These are phyloP conservation scores for Diogma glabrata DNA, from an alignment of 2,888 invertebrate species.

Conservation along the genomic window DNA sequence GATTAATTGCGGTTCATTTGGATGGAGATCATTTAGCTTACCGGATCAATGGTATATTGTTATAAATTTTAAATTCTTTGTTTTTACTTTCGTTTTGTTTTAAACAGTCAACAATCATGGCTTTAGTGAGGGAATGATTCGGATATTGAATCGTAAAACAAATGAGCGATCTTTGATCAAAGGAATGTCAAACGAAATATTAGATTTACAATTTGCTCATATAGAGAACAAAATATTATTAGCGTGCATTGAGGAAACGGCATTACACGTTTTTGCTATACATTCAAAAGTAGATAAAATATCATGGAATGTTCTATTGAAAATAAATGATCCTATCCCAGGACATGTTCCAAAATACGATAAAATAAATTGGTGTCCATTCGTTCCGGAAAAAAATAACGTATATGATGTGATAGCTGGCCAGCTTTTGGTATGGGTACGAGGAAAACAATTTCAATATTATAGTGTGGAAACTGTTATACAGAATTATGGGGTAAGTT, in stretches of 20 bases:
- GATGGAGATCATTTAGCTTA: conserved; percentile 81
- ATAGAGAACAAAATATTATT: conserved; percentile 64
- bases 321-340: conserved; percentile 36
- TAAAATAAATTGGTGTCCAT: conserved; percentile 89
- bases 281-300: conserved; percentile 47
- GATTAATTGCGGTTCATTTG: conserved; percentile 77
- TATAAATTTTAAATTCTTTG: not conserved
- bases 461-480: conserved; percentile 31
- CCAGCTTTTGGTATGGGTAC: conserved; percentile 68
- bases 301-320: conserved; percentile 39
- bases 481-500: conserved; percentile 31
- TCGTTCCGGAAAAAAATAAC: conserved; percentile 53
- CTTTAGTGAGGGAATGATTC: conserved; percentile 55
- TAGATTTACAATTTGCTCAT: conserved; percentile 85
- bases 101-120: conserved; percentile 18
- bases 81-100: not conserved
- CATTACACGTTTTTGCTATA: conserved; percentile 72
- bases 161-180: conserved; percentile 72
- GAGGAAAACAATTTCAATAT: conserved; percentile 48
- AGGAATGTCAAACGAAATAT: conserved; percentile 77
- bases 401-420: conserved; percentile 55
- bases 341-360: conserved; percentile 42
- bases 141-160: conserved; percentile 56
- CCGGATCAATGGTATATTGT: conserved; percentile 66
- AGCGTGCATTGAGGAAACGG: conserved; percentile 78